Evolutionary conservation across 53 echinoderm and acorn worm genomes (phyloP).

Genomic region (Henricia sp.): DNA sequence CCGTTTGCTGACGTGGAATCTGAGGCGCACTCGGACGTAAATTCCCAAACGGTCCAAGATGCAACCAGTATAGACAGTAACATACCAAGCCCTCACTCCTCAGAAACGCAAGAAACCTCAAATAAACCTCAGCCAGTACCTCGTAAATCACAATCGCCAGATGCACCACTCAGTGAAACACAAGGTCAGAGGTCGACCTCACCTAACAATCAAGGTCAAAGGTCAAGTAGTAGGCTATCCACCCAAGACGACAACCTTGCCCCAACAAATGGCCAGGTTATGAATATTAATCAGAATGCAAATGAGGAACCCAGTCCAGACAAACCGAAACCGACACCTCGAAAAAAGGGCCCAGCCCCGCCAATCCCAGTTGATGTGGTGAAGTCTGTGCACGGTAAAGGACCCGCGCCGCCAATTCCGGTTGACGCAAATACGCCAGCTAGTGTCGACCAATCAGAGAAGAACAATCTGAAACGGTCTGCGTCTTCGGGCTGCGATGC

Average conservation of each 20-base stretch:
- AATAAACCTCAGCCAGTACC: constrained; percentile 30
- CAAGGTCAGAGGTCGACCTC: constrained; percentile 45
- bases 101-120: background rate
- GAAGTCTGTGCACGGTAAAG: constrained; percentile 21
- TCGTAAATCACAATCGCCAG: background rate
- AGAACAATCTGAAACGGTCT: constrained; percentile 51
- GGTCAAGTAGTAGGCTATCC: constrained; percentile 26
- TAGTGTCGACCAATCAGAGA: constrained; percentile 28
- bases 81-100: background rate
- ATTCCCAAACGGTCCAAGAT: too few species aligned
- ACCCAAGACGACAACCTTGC: constrained; percentile 22
- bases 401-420: constrained; percentile 48
- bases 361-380: constrained; percentile 26
- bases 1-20: constrained; percentile 37
- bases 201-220: constrained; percentile 24
- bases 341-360: constrained; percentile 50
- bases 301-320: constrained; percentile 43
- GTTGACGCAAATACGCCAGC: background rate
- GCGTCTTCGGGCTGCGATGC: constrained; percentile 8
- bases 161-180: background rate
- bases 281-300: constrained; percentile 62
- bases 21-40: constrained; percentile 4
- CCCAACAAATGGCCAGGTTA: constrained; percentile 41
- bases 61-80: too few species aligned
- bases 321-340: constrained; percentile 50